These are phyloP conservation scores for Ganaspis brasiliensis DNA, from an alignment of 2,888 invertebrate species.

Conservation along the genomic window DNA sequence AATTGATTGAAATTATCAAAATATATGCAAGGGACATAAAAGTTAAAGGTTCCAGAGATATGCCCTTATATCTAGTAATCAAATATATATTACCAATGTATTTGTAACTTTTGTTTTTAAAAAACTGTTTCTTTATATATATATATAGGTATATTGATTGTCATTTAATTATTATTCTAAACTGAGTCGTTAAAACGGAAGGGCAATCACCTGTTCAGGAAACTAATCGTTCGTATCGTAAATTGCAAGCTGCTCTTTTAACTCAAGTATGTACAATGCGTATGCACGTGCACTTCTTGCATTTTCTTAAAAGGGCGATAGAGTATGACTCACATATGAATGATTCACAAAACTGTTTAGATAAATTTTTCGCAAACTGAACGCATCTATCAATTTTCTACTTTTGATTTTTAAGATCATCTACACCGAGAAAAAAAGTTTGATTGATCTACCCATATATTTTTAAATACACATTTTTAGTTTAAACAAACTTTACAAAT, in stretches of 20 bases:
- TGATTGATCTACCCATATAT: too few species aligned
- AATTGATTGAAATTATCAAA: too few species aligned
- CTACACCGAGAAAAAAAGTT: too few species aligned
- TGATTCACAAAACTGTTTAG: conserved; percentile 32
- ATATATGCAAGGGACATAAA: too few species aligned
- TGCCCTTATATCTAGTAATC: too few species aligned
- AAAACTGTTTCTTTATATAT: neutral
- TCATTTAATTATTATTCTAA: conserved; percentile 30
- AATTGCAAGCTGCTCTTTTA: conserved; percentile 57
- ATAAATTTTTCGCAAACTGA: conserved; percentile 8
- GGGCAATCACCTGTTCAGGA: conserved; percentile 71
- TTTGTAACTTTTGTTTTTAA: neutral
- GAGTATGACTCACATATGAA: conserved; percentile 2
- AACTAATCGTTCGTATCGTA: conserved; percentile 54
- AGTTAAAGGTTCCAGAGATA: too few species aligned
- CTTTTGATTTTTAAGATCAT: neutral
- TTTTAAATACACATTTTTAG: neutral
- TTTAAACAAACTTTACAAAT: too few species aligned
- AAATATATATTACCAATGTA: too few species aligned
- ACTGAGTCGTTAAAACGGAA: conserved; percentile 50
- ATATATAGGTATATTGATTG: neutral
- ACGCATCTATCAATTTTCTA: neutral
- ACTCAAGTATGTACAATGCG: conserved; percentile 58
- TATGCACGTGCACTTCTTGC: conserved; percentile 58
- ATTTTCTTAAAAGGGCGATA: conserved; percentile 15